These are phyloP conservation scores for Caranx melampygus DNA, from an alignment of 2,113 vertebrate genomes.

Conservation along the genomic window DNA sequence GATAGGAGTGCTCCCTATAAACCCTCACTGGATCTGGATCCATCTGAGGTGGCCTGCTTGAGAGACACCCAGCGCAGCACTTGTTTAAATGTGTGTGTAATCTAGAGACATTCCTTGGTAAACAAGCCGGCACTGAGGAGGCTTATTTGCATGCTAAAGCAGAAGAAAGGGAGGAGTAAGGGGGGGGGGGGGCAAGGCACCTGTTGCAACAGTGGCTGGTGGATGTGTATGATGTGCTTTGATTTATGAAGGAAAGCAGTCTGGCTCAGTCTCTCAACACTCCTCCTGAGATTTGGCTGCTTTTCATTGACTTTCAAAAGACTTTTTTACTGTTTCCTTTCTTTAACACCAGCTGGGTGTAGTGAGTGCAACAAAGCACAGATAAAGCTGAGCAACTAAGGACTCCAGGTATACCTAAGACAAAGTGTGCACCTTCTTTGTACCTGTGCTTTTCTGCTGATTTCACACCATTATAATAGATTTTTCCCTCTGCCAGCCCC, in stretches of 20 bases:
- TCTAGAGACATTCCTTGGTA: conserved; percentile 48
- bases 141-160: conserved; percentile 63
- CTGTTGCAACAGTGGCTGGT: conserved; percentile 59
- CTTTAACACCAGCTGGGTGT: neutral
- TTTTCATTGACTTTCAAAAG: conserved; percentile 66
- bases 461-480: neutral
- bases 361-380: conserved; percentile 16
- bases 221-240: conserved; percentile 56
- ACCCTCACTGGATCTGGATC: conserved; percentile 33
- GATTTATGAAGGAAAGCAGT: conserved; percentile 56
- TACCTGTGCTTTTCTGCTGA: neutral
- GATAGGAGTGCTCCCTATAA: conserved; percentile 29
- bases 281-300: conserved; percentile 49
- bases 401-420: conserved; percentile 16
- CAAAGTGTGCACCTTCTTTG: neutral
- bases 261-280: conserved; percentile 27
- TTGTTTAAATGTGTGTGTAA: conserved; percentile 58
- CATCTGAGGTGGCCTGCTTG: conserved; percentile 56
- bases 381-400: conserved; percentile 7
- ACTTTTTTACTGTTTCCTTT: conserved; percentile 33
- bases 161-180: conserved; percentile 23
- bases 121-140: conserved; percentile 55
- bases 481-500: conserved; percentile 2
- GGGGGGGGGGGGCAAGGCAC: conserved; percentile 51
- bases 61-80: conserved; percentile 33